Percentiles rank a stretch among this genome's conserved stretches.
These are phyloP conservation scores for Crotalus viridis DNA, from an alignment of 2,113 vertebrate species.

Conservation along the genomic window DNA sequence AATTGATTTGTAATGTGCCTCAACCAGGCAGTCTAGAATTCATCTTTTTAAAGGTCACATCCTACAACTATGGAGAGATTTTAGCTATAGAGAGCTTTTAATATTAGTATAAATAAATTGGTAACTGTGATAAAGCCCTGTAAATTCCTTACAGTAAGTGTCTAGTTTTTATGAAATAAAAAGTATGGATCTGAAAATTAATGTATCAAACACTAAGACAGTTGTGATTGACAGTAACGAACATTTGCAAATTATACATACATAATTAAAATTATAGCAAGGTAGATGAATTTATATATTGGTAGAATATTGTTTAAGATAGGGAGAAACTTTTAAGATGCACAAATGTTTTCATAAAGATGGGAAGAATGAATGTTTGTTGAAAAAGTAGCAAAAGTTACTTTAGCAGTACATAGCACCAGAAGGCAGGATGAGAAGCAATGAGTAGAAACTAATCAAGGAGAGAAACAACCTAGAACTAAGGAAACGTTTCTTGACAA, in stretches of 20 bases:
- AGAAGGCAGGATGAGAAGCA: neutral
- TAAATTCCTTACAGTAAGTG: neutral
- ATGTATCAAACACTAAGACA: neutral
- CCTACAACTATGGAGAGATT: neutral
- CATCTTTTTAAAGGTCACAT: slow-evolving; percentile 3
- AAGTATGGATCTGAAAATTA: neutral
- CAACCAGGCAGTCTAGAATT: neutral
- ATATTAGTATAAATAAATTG: neutral
- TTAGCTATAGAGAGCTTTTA: neutral
- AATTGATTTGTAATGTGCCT: neutral
- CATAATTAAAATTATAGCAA: neutral
- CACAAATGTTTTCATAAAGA: neutral
- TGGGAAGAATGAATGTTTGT: neutral
- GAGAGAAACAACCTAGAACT: neutral
- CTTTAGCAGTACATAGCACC: too few species aligned
- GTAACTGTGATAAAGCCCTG: neutral
- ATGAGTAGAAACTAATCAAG: neutral
- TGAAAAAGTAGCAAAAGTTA: neutral
- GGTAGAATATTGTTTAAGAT: neutral
- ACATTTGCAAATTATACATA: neutral
- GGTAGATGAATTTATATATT: neutral
- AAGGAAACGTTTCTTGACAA: neutral
- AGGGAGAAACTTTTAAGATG: neutral
- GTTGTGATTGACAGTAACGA: neutral
- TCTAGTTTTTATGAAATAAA: neutral